A percentile compares a stretch with the other conserved stretches of the same genome.
These are phyloP conservation scores for Triops longicaudatus DNA, from an alignment of 1,140 invertebrate genomes.

Conservation along the genomic window DNA sequence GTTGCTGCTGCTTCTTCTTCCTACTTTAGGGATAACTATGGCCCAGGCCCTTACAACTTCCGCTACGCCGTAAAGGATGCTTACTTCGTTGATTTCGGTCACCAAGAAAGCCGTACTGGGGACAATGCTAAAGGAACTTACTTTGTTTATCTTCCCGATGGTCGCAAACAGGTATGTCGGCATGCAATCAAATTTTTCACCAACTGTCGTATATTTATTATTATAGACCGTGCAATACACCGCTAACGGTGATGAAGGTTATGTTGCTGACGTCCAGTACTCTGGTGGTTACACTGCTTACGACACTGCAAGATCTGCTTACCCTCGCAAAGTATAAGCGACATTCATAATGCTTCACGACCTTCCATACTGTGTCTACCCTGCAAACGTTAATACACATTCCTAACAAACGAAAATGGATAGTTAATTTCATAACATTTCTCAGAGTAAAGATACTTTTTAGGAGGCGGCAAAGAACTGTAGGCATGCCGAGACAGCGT, in stretches of 20 bases:
- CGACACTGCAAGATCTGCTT: too few species aligned
- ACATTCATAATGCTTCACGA: too few species aligned
- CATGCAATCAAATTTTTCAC: not conserved
- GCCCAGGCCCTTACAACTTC: conserved; percentile 30
- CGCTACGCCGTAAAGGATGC: conserved; percentile 33
- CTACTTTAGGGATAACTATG: not conserved
- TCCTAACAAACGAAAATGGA: too few species aligned
- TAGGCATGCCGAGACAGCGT: too few species aligned
- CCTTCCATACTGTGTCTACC: too few species aligned
- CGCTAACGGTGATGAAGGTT: conserved; percentile 65
- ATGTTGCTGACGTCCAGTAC: conserved; percentile 66
- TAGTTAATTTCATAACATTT: too few species aligned
- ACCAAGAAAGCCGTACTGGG: conserved; percentile 32
- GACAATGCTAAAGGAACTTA: conserved; percentile 32
- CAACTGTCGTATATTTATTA: not conserved
- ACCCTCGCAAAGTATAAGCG: too few species aligned
- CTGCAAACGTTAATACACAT: too few species aligned
- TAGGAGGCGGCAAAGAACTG: too few species aligned
- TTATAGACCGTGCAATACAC: conserved; percentile 60
- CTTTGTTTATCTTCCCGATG: conserved; percentile 34
- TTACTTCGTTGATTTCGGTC: conserved; percentile 31
- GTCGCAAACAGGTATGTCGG: conserved; percentile 30
- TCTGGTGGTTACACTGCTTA: conserved; percentile 44
- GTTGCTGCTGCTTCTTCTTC: too few species aligned
- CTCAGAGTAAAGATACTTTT: too few species aligned